Conservation (phyloP, 2,113 vertebrate genomes). For the Rhinolophus sinicus region DNA sequence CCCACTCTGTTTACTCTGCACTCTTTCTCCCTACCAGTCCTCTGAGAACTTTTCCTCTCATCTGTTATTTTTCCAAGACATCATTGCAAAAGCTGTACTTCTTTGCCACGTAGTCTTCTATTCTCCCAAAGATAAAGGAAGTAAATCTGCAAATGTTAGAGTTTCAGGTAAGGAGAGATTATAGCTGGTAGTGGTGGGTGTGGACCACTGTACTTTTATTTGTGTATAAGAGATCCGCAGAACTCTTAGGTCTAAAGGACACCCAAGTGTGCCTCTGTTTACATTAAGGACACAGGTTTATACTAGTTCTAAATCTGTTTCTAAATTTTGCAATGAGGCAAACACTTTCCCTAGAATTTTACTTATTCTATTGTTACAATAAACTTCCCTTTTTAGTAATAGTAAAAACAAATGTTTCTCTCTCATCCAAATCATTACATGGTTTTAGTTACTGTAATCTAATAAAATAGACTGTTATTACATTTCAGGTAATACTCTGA, state of each 20-base stretch:
- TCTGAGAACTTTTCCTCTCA: background rate
- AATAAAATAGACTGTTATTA: background rate
- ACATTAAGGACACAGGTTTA: background rate
- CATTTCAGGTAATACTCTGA: background rate
- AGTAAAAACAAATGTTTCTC: conserved; percentile 32
- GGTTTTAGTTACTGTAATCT: background rate
- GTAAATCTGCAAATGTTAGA: background rate
- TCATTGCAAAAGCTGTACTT: background rate
- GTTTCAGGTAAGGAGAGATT: background rate
- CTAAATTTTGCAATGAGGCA: conserved; percentile 32
- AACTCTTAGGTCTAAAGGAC: conserved; percentile 30
- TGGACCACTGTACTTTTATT: background rate
- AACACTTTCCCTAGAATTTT: background rate
- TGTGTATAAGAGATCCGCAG: background rate
- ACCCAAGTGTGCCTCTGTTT: background rate
- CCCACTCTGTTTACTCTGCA: too few species aligned
- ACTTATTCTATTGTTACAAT: background rate
- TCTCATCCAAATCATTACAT: background rate
- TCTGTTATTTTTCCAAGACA: background rate
- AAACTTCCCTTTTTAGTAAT: conserved; percentile 14
- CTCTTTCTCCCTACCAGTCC: background rate
- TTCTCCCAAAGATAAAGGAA: background rate
- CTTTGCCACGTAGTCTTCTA: background rate
- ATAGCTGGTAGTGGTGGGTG: background rate
- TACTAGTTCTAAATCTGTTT: conserved; percentile 29